Base-by-base conservation (phyloP, 2,797 vertebrate species). In the Bovichtus variegatus region DNA sequence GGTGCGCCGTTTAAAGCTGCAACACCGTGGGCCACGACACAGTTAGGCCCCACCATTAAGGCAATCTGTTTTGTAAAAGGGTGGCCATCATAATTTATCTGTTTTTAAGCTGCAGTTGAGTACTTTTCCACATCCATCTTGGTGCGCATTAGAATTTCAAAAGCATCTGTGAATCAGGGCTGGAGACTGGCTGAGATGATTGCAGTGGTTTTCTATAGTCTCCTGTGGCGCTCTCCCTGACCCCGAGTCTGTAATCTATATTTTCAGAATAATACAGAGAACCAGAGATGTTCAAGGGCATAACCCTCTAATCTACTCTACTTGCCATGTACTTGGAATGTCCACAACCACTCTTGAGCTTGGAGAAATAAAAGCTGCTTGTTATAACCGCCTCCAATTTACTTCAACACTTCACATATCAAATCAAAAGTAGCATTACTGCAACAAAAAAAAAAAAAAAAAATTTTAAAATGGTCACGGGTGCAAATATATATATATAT, bases 261-360 rank as follows among this genome's bases (percentile, higher is more conserved):
- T 89, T 91, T 92, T 90, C 91, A 92, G 92, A 94, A 93, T 91
- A 92, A 94, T 91, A 91, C 88, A 76, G 88, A 91, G 89, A 90
- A 88, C 27, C 84, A 62, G 88, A 86, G 91, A 91, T 87, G 90
- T 91, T 90, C 89, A 91, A 92, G 91, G 92, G 90, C 91, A 87
- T 81, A 89, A 93, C 93, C 92, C 86, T 85, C 91, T 93, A 92
- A 93, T 94, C 92, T 92, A 92, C 91, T 93, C 89, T 36, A 89
- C 89, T 92, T 68, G 80, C 88, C 84, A 51, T 76, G 82, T 82
- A 87, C 88, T 84, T 61, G 27, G 76, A 83, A 89, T 55, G 85
- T 87, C 85, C 85, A 84, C 89, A 80, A 70, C 62, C 72, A 4
- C 85, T 81, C 58, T 57, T 13, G 73, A 74, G 82, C 81, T 74